phyloP scores from a whole-genome alignment of 2,113 vertebrate species.

The Sprattus sprattus region DNA sequence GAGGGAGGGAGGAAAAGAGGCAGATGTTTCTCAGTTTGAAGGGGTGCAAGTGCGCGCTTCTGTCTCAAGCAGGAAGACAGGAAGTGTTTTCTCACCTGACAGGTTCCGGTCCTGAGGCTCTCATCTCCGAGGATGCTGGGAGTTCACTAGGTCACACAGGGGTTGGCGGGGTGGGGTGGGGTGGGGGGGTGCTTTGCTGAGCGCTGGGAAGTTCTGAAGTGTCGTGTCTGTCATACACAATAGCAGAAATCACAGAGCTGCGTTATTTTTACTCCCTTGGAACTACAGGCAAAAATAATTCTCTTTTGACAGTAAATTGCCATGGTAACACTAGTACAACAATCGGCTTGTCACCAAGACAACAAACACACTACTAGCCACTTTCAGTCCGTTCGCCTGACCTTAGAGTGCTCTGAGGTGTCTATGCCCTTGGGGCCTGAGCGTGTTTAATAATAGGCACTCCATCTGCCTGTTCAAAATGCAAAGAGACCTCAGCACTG shows the following conservation, averaged over 20 bases:
- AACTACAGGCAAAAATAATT: not conserved
- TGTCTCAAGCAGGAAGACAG: not conserved
- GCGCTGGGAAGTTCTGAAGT: not conserved
- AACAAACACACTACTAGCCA: not conserved
- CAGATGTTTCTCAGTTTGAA: slow-evolving; percentile 31
- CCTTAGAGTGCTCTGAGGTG: slow-evolving; percentile 15
- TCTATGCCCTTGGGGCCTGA: slow-evolving; percentile 19
- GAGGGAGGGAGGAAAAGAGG: not conserved
- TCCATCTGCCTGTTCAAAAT: slow-evolving; percentile 63
- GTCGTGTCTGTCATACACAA: not conserved
- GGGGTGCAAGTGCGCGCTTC: not conserved
- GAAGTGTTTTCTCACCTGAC: slow-evolving; percentile 10
- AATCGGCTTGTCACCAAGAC: not conserved
- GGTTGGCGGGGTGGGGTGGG: not conserved
- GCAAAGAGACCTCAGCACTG: slow-evolving; percentile 38
- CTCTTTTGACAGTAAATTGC: not conserved
- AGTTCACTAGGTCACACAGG: not conserved
- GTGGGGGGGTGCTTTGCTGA: not conserved
- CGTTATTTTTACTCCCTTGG: not conserved
- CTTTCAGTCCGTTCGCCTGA: slow-evolving; percentile 12
- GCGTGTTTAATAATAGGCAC: slow-evolving; percentile 35
- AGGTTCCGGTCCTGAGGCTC: not conserved
- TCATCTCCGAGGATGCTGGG: not conserved
- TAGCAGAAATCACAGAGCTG: not conserved
- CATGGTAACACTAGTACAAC: slow-evolving; percentile 1